Evolutionary conservation across 2,888 invertebrate genomes (phyloP).

Genomic region (Proisotoma minuta): DNA sequence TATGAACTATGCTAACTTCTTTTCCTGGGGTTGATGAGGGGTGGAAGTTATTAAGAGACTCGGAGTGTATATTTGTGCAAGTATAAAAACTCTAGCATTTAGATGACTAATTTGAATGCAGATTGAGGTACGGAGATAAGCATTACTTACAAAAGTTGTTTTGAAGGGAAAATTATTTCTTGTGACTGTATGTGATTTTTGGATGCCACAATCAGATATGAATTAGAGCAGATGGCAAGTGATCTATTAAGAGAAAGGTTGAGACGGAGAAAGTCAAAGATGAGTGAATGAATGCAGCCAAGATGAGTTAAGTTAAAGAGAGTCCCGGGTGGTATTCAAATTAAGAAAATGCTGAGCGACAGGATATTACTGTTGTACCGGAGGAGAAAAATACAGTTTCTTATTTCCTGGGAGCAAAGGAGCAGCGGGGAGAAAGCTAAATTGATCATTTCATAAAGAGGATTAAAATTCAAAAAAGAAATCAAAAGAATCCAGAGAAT

Average conservation of each 20-base stretch:
- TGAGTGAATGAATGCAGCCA: not conserved
- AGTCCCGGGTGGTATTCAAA: conserved; percentile 19
- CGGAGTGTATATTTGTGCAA: too few species aligned
- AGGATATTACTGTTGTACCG: conserved; percentile 7
- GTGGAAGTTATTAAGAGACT: conserved; percentile 15
- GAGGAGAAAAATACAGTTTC: not conserved
- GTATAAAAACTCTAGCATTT: too few species aligned
- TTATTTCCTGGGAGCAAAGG: not conserved
- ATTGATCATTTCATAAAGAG: conserved; percentile 15
- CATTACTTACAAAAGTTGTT: too few species aligned
- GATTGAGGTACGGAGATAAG: too few species aligned
- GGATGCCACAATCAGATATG: too few species aligned
- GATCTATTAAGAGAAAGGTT: too few species aligned
- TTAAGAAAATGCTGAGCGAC: conserved; percentile 4
- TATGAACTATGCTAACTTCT: not conserved
- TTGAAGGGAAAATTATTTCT: too few species aligned
- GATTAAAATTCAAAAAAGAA: conserved; percentile 15
- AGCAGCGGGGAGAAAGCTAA: not conserved
- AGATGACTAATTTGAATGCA: too few species aligned
- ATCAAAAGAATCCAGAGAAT: conserved; percentile 1
- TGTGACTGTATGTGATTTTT: too few species aligned
- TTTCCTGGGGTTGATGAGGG: conserved; percentile 17
- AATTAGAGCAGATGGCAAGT: too few species aligned
- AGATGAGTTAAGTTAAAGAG: conserved; percentile 8
- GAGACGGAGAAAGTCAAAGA: conserved; percentile 8